phyloP scores from a whole-genome alignment of 1,140 invertebrate genomes.

The Archivesica marissinica region DNA sequence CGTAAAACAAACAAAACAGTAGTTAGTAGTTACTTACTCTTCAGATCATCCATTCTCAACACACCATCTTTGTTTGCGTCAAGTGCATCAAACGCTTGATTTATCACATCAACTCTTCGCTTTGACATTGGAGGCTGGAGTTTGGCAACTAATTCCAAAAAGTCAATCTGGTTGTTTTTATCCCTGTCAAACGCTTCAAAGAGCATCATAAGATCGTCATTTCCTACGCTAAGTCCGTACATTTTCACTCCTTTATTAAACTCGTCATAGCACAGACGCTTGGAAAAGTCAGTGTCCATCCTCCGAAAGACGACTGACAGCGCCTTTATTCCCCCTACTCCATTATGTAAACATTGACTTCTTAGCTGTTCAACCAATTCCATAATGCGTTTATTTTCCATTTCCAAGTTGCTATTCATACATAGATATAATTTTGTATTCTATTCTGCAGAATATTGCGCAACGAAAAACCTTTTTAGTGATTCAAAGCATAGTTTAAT shows the following conservation, averaged over 20 bases:
- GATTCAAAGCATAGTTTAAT: no score
- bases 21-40: constrained; percentile 80
- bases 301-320: constrained; percentile 59
- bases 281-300: constrained; percentile 65
- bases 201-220: constrained; percentile 71
- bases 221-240: constrained; percentile 65
- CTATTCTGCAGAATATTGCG: no score
- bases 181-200: constrained; percentile 77
- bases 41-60: constrained; percentile 93
- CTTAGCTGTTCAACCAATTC: constrained; percentile 14
- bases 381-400: neutral
- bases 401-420: neutral
- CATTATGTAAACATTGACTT: constrained; percentile 28
- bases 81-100: constrained; percentile 94
- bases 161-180: constrained; percentile 74
- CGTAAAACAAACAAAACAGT: neutral
- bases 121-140: constrained; percentile 91
- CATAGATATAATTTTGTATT: no score
- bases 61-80: constrained; percentile 94
- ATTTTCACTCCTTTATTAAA: constrained; percentile 65
- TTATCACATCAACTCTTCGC: constrained; percentile 89
- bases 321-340: constrained; percentile 58
- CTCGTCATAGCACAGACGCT: constrained; percentile 45
- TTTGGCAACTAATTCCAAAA: constrained; percentile 75
- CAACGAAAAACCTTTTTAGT: no score